Conservation (phyloP, 1,140 invertebrate species). For the Camponotus pennsylvanicus region DNA sequence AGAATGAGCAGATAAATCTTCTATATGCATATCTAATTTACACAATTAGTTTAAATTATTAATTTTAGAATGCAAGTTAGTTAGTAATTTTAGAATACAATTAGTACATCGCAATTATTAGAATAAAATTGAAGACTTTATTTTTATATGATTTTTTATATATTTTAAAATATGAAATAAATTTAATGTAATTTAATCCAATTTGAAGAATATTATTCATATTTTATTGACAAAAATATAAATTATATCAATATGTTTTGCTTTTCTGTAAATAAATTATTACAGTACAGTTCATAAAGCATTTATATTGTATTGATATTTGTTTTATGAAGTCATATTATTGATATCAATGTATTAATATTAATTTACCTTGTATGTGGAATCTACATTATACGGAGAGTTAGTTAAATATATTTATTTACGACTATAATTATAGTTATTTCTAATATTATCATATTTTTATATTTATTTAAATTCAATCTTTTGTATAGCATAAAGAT, state of each 20-base stretch:
- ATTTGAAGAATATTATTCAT: neutral
- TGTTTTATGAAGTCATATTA: neutral
- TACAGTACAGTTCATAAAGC: neutral
- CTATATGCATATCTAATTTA: neutral
- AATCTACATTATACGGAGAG: neutral
- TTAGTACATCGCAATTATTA: neutral
- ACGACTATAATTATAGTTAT: neutral
- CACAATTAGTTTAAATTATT: neutral
- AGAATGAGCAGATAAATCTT: constrained; percentile 12
- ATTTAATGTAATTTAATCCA: neutral
- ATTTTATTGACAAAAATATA: neutral
- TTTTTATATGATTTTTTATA: neutral
- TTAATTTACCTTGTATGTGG: neutral
- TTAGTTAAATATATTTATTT: neutral
- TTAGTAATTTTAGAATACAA: constrained; percentile 12
- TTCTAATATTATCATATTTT: neutral
- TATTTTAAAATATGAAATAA: neutral
- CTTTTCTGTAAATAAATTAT: neutral
- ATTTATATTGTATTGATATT: neutral
- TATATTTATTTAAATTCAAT: constrained; percentile 5
- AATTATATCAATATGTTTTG: neutral
- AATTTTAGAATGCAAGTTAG: constrained; percentile 10
- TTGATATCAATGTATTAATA: neutral
- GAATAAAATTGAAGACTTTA: neutral
- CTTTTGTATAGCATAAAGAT: neutral